These are phyloP conservation scores for Chionoecetes opilio DNA, from an alignment of 1,140 invertebrate genomes.

Conservation along the genomic window DNA sequence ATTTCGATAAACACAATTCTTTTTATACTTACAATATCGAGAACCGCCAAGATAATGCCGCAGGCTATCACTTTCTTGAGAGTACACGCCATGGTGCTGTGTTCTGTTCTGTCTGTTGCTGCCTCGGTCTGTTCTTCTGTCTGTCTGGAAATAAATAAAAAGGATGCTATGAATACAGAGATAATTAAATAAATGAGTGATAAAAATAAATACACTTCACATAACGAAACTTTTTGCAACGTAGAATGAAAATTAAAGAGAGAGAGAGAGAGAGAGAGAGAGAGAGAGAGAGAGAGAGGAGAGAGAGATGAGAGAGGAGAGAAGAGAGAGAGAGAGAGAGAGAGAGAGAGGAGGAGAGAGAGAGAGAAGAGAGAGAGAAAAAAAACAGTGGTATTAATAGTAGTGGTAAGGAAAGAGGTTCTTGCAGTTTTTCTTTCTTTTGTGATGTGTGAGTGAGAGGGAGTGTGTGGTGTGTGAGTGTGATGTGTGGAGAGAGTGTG, in stretches of 20 bases:
- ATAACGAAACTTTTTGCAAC: background rate
- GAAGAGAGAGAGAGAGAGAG: background rate
- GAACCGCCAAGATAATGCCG: constrained; percentile 19
- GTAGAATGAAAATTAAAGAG: background rate
- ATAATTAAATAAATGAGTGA: background rate
- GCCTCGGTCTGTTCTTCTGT: background rate
- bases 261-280: background rate
- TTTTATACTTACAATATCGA: constrained; percentile 63
- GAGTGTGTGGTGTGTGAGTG: too few relatives aligned
- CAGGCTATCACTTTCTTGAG: background rate
- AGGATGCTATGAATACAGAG: background rate
- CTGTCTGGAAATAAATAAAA: background rate
- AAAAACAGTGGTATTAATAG: too few relatives aligned
- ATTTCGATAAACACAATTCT: too few relatives aligned
- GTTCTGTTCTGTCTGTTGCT: background rate
- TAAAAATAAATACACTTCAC: background rate
- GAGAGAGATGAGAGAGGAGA: background rate
- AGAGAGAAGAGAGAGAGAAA: background rate
- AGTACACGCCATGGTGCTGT: constrained; percentile 45
- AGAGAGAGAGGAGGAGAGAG: background rate
- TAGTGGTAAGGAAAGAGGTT: too few relatives aligned
- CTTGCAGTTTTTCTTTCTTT: too few relatives aligned
- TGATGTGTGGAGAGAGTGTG: too few relatives aligned
- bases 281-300: background rate
- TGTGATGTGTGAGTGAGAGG: too few relatives aligned